phyloP scores from a whole-genome alignment of 2,113 vertebrate species.

The Hylia prasina region DNA sequence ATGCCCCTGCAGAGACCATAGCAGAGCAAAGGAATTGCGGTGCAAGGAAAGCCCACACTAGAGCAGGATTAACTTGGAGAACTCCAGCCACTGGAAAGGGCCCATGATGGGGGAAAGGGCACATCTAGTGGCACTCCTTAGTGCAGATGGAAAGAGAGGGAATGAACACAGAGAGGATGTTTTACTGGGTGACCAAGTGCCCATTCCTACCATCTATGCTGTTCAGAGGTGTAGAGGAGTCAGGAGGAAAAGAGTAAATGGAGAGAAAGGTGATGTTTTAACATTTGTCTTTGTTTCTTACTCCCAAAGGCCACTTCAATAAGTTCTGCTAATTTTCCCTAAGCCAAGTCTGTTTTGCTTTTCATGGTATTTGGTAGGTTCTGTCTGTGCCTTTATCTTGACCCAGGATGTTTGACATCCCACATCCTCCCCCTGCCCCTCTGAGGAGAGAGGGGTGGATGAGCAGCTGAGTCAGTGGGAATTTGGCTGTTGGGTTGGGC shows the following conservation, averaged over 20 bases:
- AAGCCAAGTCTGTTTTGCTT: background rate
- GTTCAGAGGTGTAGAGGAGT: background rate
- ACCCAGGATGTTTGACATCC: background rate
- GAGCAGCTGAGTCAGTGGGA: background rate
- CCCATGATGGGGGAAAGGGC: background rate
- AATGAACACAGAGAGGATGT: background rate
- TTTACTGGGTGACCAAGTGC: background rate
- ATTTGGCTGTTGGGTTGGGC: background rate
- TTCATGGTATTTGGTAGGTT: too few species aligned
- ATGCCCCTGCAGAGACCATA: background rate
- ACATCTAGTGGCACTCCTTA: too few species aligned
- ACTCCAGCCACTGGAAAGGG: background rate
- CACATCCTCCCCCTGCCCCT: background rate
- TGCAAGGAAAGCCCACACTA: background rate
- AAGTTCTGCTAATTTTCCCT: background rate
- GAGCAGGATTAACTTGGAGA: background rate
- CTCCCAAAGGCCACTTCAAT: background rate
- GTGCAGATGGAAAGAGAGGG: background rate
- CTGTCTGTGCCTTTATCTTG: background rate
- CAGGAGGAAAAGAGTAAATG: background rate
- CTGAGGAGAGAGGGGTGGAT: background rate
- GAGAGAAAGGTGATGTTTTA: background rate
- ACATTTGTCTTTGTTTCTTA: background rate
- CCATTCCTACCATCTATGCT: rapidly evolving
- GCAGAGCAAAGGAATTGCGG: background rate